phyloP scores from a whole-genome alignment of 2,888 invertebrate genomes.

The Heliconius ethilla region DNA sequence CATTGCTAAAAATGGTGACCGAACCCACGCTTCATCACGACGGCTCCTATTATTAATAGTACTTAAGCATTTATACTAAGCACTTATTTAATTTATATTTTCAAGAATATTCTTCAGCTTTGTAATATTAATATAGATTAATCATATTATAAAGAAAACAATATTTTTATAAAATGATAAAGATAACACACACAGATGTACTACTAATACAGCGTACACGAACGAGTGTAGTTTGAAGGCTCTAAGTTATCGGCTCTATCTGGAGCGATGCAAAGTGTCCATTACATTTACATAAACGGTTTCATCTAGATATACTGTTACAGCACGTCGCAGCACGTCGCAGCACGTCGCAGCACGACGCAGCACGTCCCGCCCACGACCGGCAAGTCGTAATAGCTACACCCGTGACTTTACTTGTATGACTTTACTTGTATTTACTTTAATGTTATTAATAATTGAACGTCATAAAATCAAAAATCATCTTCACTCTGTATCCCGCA shows the following conservation, averaged over 20 bases:
- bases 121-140: too few species aligned
- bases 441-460: too few species aligned
- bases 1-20: not conserved
- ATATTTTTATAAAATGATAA: slow-evolving; percentile 5
- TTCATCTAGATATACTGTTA: not conserved
- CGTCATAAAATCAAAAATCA: too few species aligned
- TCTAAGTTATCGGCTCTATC: slow-evolving; percentile 27
- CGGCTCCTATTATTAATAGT: not conserved
- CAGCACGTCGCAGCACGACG: too few species aligned
- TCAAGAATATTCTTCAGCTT: too few species aligned
- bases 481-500: too few species aligned
- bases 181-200: slow-evolving; percentile 1
- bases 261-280: slow-evolving; percentile 22
- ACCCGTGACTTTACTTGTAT: not conserved
- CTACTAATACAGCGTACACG: too few species aligned
- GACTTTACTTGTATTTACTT: not conserved
- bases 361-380: slow-evolving; percentile 2
- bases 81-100: not conserved
- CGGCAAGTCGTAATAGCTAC: not conserved
- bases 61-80: not conserved
- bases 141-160: too few species aligned
- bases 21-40: not conserved
- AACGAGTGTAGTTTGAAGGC: not conserved
- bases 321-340: not conserved
- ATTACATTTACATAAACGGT: slow-evolving; percentile 38